Conservation (phyloP, 2,888 invertebrate genomes). For the Ophraella communa region DNA sequence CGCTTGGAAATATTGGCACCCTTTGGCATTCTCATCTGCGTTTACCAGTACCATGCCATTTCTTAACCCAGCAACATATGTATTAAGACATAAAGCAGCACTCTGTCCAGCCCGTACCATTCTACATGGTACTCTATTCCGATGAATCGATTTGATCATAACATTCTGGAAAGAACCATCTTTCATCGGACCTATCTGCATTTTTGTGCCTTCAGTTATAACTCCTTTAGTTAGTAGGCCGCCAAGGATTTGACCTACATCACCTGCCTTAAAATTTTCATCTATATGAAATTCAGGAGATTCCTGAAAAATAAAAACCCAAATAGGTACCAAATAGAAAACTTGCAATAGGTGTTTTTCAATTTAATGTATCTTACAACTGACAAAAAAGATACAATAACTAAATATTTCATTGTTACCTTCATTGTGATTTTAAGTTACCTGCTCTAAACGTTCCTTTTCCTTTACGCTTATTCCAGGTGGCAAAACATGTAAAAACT, state of each 20-base stretch:
- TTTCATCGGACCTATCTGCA: conserved; percentile 78
- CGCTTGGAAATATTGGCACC: conserved; percentile 76
- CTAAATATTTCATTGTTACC: too few relatives aligned
- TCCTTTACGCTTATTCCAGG: conserved; percentile 71
- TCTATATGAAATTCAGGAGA: conserved; percentile 90
- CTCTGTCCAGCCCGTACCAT: conserved; percentile 89
- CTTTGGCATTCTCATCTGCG: conserved; percentile 61
- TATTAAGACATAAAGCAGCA: conserved; percentile 79
- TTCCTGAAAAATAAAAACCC: conserved; percentile 62
- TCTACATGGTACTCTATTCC: conserved; percentile 90
- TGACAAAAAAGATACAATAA: too few relatives aligned
- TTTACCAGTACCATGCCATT: conserved; percentile 87
- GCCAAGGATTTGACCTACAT: conserved; percentile 83
- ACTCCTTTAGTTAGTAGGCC: conserved; percentile 85
- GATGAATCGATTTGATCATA: conserved; percentile 83
- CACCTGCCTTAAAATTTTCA: conserved; percentile 87
- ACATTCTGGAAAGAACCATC: conserved; percentile 81
- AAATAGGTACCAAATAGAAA: neutral
- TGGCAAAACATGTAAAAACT: conserved; percentile 84
- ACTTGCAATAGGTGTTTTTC: neutral
- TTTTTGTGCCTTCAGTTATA: conserved; percentile 81
- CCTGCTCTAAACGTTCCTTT: conserved; percentile 73
- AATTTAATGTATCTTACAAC: too few relatives aligned
- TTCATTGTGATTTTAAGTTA: conserved; percentile 48
- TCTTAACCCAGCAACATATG: conserved; percentile 67